Evolutionary conservation across 2,888 invertebrate genomes (phyloP).

Genomic region (Hirtodrosophila histrioides): DNA sequence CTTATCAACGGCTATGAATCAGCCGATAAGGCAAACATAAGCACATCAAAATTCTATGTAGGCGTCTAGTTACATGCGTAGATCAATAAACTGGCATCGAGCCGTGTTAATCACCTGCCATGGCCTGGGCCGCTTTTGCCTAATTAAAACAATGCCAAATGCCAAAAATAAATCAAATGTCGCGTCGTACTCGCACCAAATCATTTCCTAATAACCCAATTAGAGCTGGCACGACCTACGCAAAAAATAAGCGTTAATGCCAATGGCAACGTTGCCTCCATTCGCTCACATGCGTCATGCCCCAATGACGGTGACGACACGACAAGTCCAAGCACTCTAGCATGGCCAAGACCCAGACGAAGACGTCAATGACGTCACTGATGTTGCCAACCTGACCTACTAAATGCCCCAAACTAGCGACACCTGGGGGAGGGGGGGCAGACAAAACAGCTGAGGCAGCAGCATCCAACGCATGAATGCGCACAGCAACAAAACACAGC

Average conservation of each 20-base stretch:
- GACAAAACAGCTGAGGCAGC: constrained; percentile 12
- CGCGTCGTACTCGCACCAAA: constrained; percentile 48
- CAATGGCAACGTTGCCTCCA: constrained; percentile 10
- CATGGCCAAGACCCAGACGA: neutral
- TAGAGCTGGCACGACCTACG: constrained; percentile 55
- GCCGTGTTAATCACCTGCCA: constrained; percentile 52
- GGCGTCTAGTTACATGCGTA: constrained; percentile 40
- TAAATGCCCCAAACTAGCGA: constrained; percentile 53
- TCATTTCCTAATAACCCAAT: constrained; percentile 77
- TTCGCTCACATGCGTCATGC: constrained; percentile 58
- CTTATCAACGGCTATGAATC: constrained; percentile 52
- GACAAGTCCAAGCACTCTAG: neutral
- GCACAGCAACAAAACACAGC: constrained; percentile 22
- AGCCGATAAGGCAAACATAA: constrained; percentile 29
- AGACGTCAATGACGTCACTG: constrained; percentile 56
- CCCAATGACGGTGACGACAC: constrained; percentile 44
- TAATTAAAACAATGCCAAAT: constrained; percentile 66
- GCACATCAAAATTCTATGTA: constrained; percentile 30
- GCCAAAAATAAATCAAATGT: constrained; percentile 59
- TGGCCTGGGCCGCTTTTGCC: constrained; percentile 15
- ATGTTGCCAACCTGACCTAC: constrained; percentile 59
- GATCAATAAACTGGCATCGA: constrained; percentile 49
- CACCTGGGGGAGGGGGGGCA: constrained; percentile 5
- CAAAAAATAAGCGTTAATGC: constrained; percentile 18
- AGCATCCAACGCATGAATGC: constrained; percentile 41